These are phyloP conservation scores for Herminia tarsipennalis DNA, from an alignment of 2,888 invertebrate species.

Conservation along the genomic window DNA sequence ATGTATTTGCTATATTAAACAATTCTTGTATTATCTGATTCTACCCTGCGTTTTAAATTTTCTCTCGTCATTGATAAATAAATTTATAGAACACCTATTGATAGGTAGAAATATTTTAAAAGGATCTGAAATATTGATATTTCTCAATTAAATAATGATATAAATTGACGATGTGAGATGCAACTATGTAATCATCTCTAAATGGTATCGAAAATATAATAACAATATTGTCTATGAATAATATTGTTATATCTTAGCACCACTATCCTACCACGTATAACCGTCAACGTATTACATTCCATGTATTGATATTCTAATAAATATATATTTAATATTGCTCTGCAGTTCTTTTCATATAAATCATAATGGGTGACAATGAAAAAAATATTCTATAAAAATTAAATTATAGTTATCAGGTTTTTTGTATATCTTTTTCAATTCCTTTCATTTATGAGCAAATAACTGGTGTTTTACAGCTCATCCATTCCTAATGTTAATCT, in stretches of 20 bases:
- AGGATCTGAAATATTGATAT: slow-evolving; percentile 28
- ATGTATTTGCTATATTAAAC: slow-evolving; percentile 35
- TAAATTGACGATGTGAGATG: slow-evolving; percentile 72
- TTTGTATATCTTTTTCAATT: slow-evolving; percentile 36
- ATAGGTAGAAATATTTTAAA: slow-evolving; percentile 43
- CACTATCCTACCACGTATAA: slow-evolving; percentile 61
- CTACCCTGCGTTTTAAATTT: slow-evolving; percentile 70
- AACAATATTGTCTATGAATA: slow-evolving; percentile 77
- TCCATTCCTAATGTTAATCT: slow-evolving; percentile 23
- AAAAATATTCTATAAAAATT: slow-evolving; percentile 15
- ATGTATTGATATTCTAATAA: slow-evolving; percentile 23
- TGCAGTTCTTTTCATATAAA: slow-evolving; percentile 19
- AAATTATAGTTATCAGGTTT: slow-evolving; percentile 13
- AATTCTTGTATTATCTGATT: slow-evolving; percentile 63
- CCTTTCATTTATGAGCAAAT: slow-evolving; percentile 45
- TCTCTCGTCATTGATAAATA: slow-evolving; percentile 59
- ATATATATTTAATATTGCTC: slow-evolving; percentile 24
- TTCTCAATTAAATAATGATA: slow-evolving; percentile 55
- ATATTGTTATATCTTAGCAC: slow-evolving; percentile 79
- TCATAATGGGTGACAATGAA: slow-evolving; percentile 4
- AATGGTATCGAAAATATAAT: slow-evolving; percentile 72
- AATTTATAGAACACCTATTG: slow-evolving; percentile 34
- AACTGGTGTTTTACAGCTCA: slow-evolving; percentile 18
- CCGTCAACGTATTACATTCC: slow-evolving; percentile 32
- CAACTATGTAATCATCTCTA: slow-evolving; percentile 62